Evolutionary conservation across 2,113 vertebrate species (phyloP).

Genomic region (Aramus guarauna): DNA sequence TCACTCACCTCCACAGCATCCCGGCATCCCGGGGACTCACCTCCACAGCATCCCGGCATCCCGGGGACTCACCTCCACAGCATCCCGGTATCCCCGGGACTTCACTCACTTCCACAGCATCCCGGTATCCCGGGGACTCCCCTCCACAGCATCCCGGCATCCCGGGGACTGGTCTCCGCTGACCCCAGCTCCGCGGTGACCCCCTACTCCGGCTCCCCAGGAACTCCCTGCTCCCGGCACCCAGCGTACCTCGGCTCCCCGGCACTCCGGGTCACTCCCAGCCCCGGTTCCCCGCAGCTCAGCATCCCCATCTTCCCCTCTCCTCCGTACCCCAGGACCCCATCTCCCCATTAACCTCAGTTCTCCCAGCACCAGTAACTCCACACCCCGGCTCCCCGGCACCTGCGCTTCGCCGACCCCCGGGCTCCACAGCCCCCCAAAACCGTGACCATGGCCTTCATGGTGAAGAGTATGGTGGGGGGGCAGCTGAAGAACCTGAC

Average conservation of each 20-base stretch:
- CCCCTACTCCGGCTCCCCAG: background rate
- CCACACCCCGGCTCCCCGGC: background rate
- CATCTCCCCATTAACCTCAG: background rate
- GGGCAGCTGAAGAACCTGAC: slow-evolving; percentile 97
- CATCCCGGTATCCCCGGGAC: background rate
- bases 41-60: background rate
- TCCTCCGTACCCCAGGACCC: background rate
- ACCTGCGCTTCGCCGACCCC: rapidly evolving
- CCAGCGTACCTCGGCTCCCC: rapidly evolving
- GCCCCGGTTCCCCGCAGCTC: rapidly evolving
- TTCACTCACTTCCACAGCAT: background rate
- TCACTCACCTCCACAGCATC: background rate
- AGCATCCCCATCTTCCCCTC: rapidly evolving
- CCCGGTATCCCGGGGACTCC: background rate
- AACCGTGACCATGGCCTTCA: slow-evolving; percentile 85
- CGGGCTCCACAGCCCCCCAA: rapidly evolving
- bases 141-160: too few relatives aligned
- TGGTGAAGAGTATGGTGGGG: slow-evolving; percentile 96
- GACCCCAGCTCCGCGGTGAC: background rate
- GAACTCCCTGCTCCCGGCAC: background rate
- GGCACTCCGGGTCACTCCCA: rapidly evolving
- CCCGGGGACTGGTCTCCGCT: background rate
- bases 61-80: background rate
- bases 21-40: rapidly evolving
- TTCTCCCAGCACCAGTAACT: background rate